These are phyloP conservation scores for Nasua narica DNA, from an alignment of 2,797 vertebrate species.

Conservation along the genomic window DNA sequence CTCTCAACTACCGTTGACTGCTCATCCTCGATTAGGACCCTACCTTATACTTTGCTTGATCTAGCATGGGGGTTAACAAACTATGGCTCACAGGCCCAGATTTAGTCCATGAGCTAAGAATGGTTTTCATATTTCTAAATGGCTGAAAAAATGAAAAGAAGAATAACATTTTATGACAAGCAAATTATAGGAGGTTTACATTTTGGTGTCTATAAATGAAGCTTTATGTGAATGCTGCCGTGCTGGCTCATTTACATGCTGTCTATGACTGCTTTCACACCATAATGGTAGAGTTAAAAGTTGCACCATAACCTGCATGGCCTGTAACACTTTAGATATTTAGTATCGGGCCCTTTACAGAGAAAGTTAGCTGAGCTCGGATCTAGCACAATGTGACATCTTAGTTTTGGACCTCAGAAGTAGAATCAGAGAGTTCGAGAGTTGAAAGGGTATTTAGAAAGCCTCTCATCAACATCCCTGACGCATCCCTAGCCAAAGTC, in stretches of 20 bases:
- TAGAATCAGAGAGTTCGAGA: neutral
- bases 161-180: conserved; percentile 26
- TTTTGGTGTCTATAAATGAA: conserved; percentile 17
- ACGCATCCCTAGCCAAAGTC: neutral
- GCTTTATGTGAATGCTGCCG: neutral
- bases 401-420: conserved; percentile 3
- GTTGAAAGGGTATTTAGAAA: neutral
- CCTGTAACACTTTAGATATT: neutral
- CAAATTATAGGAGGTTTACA: neutral
- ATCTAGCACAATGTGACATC: neutral
- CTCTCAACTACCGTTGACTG: neutral
- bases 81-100: neutral
- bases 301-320: neutral
- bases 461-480: neutral
- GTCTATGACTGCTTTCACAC: neutral
- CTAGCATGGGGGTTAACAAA: neutral
- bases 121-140: neutral
- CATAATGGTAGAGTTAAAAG: neutral
- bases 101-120: neutral
- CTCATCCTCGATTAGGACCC: neutral
- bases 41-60: neutral
- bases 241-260: neutral
- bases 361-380: neutral
- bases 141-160: neutral
- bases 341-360: neutral